Base-by-base conservation (phyloP, 2,797 vertebrate genomes). In the Sebastes trivittatus region DNA sequence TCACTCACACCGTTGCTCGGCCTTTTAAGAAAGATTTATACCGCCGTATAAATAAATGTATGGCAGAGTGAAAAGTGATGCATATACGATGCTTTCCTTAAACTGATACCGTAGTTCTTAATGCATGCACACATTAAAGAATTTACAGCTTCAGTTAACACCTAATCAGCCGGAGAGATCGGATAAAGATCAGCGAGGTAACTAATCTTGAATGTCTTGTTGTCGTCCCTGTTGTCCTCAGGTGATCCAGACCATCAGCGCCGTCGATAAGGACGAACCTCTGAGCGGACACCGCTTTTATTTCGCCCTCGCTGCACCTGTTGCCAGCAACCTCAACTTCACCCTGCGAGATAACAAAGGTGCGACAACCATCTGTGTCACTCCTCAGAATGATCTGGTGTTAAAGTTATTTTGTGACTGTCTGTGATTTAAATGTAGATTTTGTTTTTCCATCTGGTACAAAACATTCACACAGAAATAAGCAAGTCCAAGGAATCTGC, bases 181-280 rank as follows among this genome's bases (percentile, higher is more conserved):
- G 25, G 82, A 72, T 86, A 54, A 68, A 75, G 32, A 82, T 61
- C 83, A n/a, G 38, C n/a, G 7, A 49, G 18, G 25, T 70, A 79
- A 82, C 72, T 69, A 52, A 83, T 77, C 61, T 25, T 20, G 1
- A 82, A 64, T 69, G 60, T 75, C 9, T 34, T 62, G 27, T 58
- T 46, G 69, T 5, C 83, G 23, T 87, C 72, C n/a, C 72, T 36
- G 70, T 6, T 82, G 30, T 88, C 77, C n/a, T 73, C 92, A 99
- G 98, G 95, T 98, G 60, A 98, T 99, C 92, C 97, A 99, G 95
- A 98, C 97, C 90, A 96, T 99, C 92, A 98, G 98, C 22, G 98
- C 98, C 0, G 94, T 98, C 81, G 98, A 99, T 88, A 97, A 95
- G 85, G 98, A 99, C 22, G 97, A 98, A 54, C 98, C 97, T 34